Evolutionary conservation across 2,888 invertebrate genomes (phyloP).

Genomic region (Achlya flavicornis): DNA sequence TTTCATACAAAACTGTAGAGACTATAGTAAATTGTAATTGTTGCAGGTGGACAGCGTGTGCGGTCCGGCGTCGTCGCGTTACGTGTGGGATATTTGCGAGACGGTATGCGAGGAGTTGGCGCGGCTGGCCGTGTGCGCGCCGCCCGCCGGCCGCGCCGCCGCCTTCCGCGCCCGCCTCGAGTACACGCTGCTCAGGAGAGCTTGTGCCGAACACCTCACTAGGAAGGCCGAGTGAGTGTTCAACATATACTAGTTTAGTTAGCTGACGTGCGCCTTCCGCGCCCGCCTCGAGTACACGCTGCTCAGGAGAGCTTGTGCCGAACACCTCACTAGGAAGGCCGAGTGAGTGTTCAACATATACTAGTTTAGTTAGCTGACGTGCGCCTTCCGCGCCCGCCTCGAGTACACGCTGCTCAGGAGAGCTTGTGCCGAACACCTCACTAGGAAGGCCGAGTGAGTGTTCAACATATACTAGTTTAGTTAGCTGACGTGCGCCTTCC

Average conservation of each 20-base stretch:
- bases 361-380: no score
- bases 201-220: constrained; percentile 67
- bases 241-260: background rate
- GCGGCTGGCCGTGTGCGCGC: constrained; percentile 86
- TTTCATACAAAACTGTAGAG: no score
- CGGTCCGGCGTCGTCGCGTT: constrained; percentile 87
- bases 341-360: constrained; percentile 54
- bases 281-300: constrained; percentile 87
- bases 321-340: constrained; percentile 70
- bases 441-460: constrained; percentile 71
- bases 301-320: constrained; percentile 60
- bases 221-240: constrained; percentile 70
- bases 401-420: constrained; percentile 76
- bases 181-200: constrained; percentile 63
- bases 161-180: constrained; percentile 91
- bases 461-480: background rate
- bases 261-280: constrained; percentile 86
- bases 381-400: constrained; percentile 90
- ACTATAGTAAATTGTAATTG: background rate
- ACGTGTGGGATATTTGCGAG: constrained; percentile 93
- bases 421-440: constrained; percentile 68
- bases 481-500: constrained; percentile 83
- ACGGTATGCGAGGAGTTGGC: constrained; percentile 96
- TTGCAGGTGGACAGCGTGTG: constrained; percentile 88
- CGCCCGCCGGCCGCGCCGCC: constrained; percentile 82